phyloP scores from a whole-genome alignment of 2,113 vertebrate genomes.

The Dipodomys merriami region DNA sequence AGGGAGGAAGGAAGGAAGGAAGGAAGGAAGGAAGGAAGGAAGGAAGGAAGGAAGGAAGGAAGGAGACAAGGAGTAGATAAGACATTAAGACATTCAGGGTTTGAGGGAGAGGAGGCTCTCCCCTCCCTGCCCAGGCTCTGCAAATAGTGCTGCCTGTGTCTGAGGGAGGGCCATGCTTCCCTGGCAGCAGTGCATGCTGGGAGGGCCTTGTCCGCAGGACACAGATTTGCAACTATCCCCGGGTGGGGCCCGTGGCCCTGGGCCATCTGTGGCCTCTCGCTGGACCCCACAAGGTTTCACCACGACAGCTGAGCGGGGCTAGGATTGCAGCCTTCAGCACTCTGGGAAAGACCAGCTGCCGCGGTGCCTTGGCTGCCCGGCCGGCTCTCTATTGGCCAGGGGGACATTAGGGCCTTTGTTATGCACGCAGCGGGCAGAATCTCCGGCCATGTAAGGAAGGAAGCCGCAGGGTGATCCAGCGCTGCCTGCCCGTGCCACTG shows the following conservation, averaged over 20 bases:
- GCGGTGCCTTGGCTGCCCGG: constrained; percentile 57
- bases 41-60: too few species aligned
- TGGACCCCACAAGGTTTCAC: constrained; percentile 61
- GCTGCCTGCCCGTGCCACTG: constrained; percentile 59
- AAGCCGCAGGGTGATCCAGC: constrained; percentile 69
- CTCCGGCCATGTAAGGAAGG: constrained; percentile 80
- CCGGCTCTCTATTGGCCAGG: constrained; percentile 49
- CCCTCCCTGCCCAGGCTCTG: neutral
- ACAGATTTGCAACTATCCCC: constrained; percentile 46
- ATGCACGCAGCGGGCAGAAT: constrained; percentile 75
- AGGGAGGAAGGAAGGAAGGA: too few species aligned
- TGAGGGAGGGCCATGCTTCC: neutral
- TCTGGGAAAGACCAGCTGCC: constrained; percentile 79
- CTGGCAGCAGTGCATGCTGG: neutral
- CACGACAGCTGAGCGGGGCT: constrained; percentile 78
- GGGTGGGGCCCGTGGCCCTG: constrained; percentile 60
- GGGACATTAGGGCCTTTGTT: constrained; percentile 78
- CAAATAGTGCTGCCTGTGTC: too few species aligned
- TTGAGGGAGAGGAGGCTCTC: neutral
- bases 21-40: too few species aligned
- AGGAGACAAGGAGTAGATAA: neutral
- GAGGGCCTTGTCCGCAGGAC: constrained; percentile 44
- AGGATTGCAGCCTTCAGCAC: constrained; percentile 74
- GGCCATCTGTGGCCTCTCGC: constrained; percentile 58
- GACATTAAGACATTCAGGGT: neutral